These are phyloP conservation scores for Furcifer pardalis DNA, from an alignment of 2,797 vertebrate species.

Conservation along the genomic window DNA sequence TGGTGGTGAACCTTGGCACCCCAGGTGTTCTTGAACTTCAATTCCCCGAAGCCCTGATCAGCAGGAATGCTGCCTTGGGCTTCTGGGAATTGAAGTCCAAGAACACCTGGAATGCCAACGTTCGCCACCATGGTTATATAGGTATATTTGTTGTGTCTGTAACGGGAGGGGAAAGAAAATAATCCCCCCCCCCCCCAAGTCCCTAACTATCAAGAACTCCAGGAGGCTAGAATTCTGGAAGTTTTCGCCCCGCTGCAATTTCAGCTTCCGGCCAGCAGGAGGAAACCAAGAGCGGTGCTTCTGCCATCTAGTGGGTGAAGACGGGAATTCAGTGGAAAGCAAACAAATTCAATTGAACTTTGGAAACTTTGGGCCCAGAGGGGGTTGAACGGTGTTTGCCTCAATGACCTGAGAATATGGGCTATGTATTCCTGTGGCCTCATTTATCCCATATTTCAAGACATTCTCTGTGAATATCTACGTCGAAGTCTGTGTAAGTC, in stretches of 20 bases:
- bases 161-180: no score
- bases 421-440: background rate
- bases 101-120: no score
- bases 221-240: background rate
- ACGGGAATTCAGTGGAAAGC: background rate
- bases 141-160: no score
- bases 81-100: no score
- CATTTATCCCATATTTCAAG: background rate
- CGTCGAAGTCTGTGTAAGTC: no score
- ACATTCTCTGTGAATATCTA: no score
- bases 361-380: background rate
- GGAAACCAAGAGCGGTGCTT: background rate
- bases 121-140: no score
- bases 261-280: background rate
- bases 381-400: background rate
- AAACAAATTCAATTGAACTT: no score
- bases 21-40: no score
- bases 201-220: background rate
- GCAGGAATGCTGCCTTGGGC: no score
- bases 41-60: no score
- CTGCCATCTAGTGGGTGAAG: background rate
- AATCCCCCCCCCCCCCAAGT: background rate
- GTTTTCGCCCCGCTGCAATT: background rate
- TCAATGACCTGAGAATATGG: background rate
- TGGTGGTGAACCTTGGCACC: no score